Evolutionary conservation across 2,113 vertebrate genomes (phyloP), one percentile per base, ranked within the genome.

Genomic region (Hemichromis elongatus): DNA sequence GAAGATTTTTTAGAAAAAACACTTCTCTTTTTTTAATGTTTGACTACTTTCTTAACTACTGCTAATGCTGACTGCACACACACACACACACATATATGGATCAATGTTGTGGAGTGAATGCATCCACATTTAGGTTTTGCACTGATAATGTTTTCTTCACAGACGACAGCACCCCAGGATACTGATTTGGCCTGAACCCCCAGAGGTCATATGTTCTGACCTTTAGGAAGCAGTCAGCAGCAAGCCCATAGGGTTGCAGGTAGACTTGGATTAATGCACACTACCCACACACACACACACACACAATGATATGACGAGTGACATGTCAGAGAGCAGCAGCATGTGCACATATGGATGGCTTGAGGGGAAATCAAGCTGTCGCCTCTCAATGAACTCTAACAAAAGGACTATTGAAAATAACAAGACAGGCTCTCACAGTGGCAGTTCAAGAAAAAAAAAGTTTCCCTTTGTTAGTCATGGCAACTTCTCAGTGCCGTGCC

Each of bases 121-220:
- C 57, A 61, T 61, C 57, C 57, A 61, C 28, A 61, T 2, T 61
- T 35, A 35, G 57, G 35, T 61, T 61, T 61, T 61, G 30, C 0
- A 63, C 30, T 35, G 30, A 63, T 63, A 63, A 63, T n/a, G 59
- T n/a, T 63, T 63, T 63, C 59, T 63, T 63, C 30, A 63, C 10
- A 80, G 53, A 92, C 77, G 78, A 85, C 52, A 85, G 94, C 95
- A 94, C 95, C 95, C 94, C 90, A 94, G 96, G 96, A 96, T 95
- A 24, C 1, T 95, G 96, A 98, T 96, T 97, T 93, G 57, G 87
- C 96, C 90, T 94, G 42, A 86, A 97, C 97, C 96, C 94, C 93
- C 53, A 85, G 88, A 96, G 97, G 97, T 97, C 91, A 92, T 37
- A 93, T 96, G 97, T 95, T 79, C 26, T 92, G 94, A 96, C 94